A percentile compares a stretch with the other conserved stretches of the same genome.
phyloP scores from a whole-genome alignment of 2,113 vertebrate genomes.

The Lophius piscatorius region DNA sequence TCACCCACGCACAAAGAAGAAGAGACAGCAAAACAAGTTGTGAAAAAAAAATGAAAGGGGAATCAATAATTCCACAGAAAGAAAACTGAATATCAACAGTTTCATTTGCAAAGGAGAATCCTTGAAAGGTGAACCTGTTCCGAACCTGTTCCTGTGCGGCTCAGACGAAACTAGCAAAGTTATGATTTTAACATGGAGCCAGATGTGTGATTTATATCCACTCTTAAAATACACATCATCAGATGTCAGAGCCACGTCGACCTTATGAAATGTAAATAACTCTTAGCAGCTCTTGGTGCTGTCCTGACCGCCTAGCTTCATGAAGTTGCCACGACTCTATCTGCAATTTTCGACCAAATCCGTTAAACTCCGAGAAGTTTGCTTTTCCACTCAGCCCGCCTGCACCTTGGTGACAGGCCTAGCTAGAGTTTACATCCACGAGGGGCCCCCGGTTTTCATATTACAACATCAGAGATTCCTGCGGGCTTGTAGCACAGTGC shows the following conservation, averaged over 20 bases:
- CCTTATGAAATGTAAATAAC: too few species aligned
- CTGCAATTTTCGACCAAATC: slow-evolving; percentile 29
- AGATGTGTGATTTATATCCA: slow-evolving; percentile 4
- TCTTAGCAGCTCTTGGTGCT: too few species aligned
- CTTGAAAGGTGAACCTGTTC: too few species aligned
- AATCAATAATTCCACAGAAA: too few species aligned
- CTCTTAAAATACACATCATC: background rate
- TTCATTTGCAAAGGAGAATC: too few species aligned
- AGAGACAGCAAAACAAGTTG: too few species aligned
- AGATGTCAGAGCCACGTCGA: background rate
- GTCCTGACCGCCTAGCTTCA: slow-evolving; percentile 6
- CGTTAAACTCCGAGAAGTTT: slow-evolving; percentile 60
- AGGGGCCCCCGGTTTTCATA: slow-evolving; percentile 68
- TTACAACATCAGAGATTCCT: slow-evolving; percentile 77
- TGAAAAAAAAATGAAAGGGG: too few species aligned
- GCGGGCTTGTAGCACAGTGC: slow-evolving; percentile 69
- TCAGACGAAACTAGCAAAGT: too few species aligned
- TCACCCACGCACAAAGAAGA: too few species aligned
- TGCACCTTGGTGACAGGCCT: slow-evolving; percentile 61
- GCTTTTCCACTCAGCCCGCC: slow-evolving; percentile 64
- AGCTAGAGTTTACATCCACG: slow-evolving; percentile 60
- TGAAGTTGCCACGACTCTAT: slow-evolving; percentile 34
- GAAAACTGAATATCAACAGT: too few species aligned
- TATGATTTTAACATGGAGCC: too few species aligned
- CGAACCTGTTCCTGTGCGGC: too few species aligned